These are phyloP conservation scores for Liolophura sinensis DNA, from an alignment of 1,140 invertebrate genomes.

Conservation along the genomic window DNA sequence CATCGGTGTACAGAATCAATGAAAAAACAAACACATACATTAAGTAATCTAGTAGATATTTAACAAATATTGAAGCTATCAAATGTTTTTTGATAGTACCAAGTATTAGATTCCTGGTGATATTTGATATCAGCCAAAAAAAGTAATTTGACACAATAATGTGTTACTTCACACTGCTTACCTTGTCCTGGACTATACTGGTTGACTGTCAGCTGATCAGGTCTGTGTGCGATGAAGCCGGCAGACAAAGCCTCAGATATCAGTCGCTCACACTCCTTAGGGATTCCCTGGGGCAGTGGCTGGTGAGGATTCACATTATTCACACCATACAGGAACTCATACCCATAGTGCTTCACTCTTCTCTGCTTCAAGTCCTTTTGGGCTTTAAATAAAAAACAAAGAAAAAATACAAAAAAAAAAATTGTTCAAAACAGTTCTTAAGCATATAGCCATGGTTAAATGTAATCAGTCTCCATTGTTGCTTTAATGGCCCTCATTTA, in stretches of 20 bases:
- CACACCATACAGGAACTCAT: slow-evolving; percentile 86
- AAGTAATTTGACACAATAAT: not conserved
- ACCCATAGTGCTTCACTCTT: slow-evolving; percentile 91
- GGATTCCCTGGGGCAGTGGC: slow-evolving; percentile 73
- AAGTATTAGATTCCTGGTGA: too few relatives aligned
- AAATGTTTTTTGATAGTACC: too few relatives aligned
- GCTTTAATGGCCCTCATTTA: too few relatives aligned
- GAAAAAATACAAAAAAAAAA: not conserved
- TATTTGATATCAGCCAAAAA: not conserved
- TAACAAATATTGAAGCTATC: too few relatives aligned
- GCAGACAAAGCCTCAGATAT: slow-evolving; percentile 66
- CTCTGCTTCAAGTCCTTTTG: slow-evolving; percentile 72
- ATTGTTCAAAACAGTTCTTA: not conserved
- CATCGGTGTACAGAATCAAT: too few relatives aligned
- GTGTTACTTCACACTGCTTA: slow-evolving; percentile 47
- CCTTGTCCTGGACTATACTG: slow-evolving; percentile 89
- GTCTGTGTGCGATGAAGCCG: slow-evolving; percentile 59
- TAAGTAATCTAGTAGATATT: too few relatives aligned
- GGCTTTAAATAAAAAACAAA: not conserved
- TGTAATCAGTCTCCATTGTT: too few relatives aligned
- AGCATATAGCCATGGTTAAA: not conserved
- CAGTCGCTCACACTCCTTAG: slow-evolving; percentile 70
- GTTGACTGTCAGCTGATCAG: slow-evolving; percentile 94
- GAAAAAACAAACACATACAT: too few relatives aligned
- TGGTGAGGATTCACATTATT: slow-evolving; percentile 82